Base-by-base conservation (phyloP, 1,140 invertebrate genomes). In the Sycophaga agraensis region DNA sequence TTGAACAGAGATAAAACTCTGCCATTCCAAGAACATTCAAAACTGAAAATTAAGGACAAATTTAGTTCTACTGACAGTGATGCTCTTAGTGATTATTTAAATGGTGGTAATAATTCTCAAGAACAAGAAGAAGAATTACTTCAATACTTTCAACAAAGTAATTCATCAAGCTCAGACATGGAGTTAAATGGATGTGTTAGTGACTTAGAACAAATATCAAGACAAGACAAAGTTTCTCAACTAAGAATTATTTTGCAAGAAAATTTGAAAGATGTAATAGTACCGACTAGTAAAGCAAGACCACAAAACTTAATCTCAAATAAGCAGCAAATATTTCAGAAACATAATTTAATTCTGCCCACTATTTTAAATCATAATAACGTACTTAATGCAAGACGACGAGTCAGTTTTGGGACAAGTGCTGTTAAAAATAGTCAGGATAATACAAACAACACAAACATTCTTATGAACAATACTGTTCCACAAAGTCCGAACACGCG, bases 101-200 rank as follows among this genome's bases (percentile, higher is more conserved):
- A 86, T 64, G 86, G 87, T 37, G 85, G 88, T 42, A 86, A 85
- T 65, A 91, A 90, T 76, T 89, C 89, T 42, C 88, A 91, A 70
- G 89, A 91, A 67, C 88, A 88, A 68, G 90, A 92, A 69, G 88
- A 89, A 70, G 90, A 92, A 77, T 72, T 92, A 63, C 77, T 91
- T 68, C 87, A 89, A 77, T 91, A 91, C 79, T 91, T 91, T 77
- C 87, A 88, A 67, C 84, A 87, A 63, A 78, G 72, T 42, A 81
- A 72, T 54, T 77, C 76, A 8, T 77, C 74, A 7, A 79, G 72
- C 58, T 80, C 76, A 0, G 77, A 79, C 28, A 55, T 71, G n/a
- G 77, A 78, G 28, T 68, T 69, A 0, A 70, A 64, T 24, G 58
- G 57, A 5, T 34, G 72, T 16, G 9, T 68, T 12, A 61, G 60